phyloP scores from a whole-genome alignment of 1,140 invertebrate genomes.

The Ladona fulva region DNA sequence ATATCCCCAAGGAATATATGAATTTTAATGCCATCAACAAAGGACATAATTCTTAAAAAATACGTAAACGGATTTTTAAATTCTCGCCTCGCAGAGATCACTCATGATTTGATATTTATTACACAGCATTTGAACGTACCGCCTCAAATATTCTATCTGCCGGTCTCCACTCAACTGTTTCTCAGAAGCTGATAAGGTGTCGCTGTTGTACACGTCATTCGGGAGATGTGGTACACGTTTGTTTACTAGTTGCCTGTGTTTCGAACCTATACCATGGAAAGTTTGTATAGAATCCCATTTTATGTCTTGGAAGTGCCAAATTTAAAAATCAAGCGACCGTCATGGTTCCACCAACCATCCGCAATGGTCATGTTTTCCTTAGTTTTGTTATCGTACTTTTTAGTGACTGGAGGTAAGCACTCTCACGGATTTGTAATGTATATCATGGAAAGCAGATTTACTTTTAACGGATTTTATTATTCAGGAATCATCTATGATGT shows the following conservation, averaged over 20 bases:
- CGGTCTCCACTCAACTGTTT: not conserved
- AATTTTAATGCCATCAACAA: too few species aligned
- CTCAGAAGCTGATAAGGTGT: not conserved
- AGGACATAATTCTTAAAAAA: too few species aligned
- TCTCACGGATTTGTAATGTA: not conserved
- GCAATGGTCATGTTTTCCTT: constrained; percentile 88
- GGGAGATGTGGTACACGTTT: not conserved
- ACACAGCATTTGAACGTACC: too few species aligned
- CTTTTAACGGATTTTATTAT: constrained; percentile 27
- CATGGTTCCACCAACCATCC: constrained; percentile 86
- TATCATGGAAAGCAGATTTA: not conserved
- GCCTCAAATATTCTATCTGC: too few species aligned
- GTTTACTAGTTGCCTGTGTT: too few species aligned
- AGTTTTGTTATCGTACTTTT: constrained; percentile 89
- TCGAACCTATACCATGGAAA: constrained; percentile 52
- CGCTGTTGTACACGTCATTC: not conserved
- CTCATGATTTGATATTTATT: too few species aligned
- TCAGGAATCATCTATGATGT: constrained; percentile 97
- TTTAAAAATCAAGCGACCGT: constrained; percentile 82
- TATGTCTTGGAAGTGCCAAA: constrained; percentile 80
- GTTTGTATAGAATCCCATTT: constrained; percentile 69
- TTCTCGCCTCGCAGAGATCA: too few species aligned
- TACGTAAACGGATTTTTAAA: too few species aligned
- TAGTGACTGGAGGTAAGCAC: constrained; percentile 89
- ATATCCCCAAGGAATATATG: too few species aligned